These are phyloP conservation scores for Pelusios castaneus DNA, from an alignment of 2,113 vertebrate species.

Conservation along the genomic window DNA sequence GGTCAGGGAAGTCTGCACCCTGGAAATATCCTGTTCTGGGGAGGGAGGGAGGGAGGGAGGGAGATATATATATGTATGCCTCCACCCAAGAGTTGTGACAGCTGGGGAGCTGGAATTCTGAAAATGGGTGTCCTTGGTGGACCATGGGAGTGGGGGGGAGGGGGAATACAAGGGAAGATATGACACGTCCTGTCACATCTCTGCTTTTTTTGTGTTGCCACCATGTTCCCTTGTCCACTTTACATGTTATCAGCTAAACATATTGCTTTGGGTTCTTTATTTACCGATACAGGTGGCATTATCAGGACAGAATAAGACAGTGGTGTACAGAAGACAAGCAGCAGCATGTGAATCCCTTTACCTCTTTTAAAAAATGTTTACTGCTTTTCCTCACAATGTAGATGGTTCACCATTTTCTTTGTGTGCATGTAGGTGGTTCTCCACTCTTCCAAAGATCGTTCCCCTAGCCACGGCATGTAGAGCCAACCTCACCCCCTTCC, in stretches of 20 bases:
- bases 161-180: too few species aligned
- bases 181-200: background rate
- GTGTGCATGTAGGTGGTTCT: background rate
- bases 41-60: too few species aligned
- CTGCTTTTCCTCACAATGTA: background rate
- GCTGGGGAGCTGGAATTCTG: too few species aligned
- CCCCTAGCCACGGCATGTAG: background rate
- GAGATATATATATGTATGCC: too few species aligned
- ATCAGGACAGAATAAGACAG: background rate
- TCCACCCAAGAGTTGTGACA: too few species aligned
- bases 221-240: background rate
- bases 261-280: background rate
- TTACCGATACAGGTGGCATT: background rate
- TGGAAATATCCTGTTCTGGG: too few species aligned
- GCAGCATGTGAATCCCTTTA: background rate
- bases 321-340: background rate
- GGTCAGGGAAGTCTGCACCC: background rate
- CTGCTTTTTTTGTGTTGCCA: background rate
- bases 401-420: background rate
- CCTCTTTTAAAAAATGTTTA: background rate
- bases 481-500: too few species aligned
- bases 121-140: too few species aligned
- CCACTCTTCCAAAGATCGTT: background rate
- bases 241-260: constrained; percentile 9
- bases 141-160: too few species aligned